phyloP scores from a whole-genome alignment of 2,797 vertebrate genomes.

The Pelobates cultripes region DNA sequence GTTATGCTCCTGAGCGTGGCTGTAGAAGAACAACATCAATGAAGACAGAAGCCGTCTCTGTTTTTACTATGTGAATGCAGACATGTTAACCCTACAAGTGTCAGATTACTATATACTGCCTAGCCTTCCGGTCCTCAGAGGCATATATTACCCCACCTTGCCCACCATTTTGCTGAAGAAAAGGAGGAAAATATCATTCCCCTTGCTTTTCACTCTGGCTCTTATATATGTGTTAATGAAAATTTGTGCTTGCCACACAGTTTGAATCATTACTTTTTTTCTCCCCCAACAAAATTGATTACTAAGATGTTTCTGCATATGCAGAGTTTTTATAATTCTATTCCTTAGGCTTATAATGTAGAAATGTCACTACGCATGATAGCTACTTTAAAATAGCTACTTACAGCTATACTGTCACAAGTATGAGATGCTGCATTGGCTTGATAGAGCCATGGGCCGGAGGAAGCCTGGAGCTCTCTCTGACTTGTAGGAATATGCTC shows the following conservation, averaged over 20 bases:
- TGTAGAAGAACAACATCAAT: too few species aligned
- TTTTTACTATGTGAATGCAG: too few species aligned
- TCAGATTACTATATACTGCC: too few species aligned
- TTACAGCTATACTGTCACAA: conserved; percentile 59
- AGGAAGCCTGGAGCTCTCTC: conserved; percentile 52
- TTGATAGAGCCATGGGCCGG: conserved; percentile 57
- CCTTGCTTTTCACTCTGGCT: not conserved
- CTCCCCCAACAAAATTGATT: conserved; percentile 61
- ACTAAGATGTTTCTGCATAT: conserved; percentile 59
- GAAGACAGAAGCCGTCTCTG: too few species aligned
- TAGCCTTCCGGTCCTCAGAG: not conserved
- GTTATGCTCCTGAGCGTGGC: too few species aligned
- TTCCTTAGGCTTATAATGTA: conserved; percentile 59
- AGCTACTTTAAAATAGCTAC: conserved; percentile 56
- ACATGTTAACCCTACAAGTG: too few species aligned
- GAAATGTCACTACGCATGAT: conserved; percentile 53
- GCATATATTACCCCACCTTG: not conserved
- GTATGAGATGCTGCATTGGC: conserved; percentile 56
- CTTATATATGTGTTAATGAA: conserved; percentile 38
- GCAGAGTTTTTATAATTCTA: conserved; percentile 59
- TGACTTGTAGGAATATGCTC: conserved; percentile 53
- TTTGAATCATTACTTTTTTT: conserved; percentile 51
- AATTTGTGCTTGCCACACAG: conserved; percentile 53
- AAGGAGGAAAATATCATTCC: not conserved
- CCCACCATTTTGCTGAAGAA: not conserved